Evolutionary conservation across 2,113 vertebrate species (phyloP).

Genomic region (Otolemur garnettii): DNA sequence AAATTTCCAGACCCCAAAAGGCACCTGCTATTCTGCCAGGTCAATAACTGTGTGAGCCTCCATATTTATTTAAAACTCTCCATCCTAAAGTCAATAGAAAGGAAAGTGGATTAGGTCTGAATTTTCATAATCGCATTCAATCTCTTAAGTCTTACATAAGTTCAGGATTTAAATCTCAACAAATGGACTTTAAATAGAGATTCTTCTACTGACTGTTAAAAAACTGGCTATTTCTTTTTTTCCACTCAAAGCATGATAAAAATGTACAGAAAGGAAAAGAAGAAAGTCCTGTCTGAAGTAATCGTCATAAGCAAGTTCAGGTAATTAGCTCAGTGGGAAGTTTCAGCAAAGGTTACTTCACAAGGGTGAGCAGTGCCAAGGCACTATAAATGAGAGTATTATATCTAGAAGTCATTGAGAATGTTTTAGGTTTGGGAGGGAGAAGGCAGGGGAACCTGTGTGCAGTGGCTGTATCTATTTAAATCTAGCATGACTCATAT

Average conservation of each 20-base stretch:
- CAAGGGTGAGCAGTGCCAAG: not conserved
- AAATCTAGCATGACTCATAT: not conserved
- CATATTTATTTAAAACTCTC: constrained; percentile 19
- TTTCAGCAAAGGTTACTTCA: constrained; percentile 50
- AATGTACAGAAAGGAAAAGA: constrained; percentile 1
- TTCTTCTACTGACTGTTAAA: not conserved
- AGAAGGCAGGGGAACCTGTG: not conserved
- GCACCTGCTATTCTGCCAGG: not conserved
- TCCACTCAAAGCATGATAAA: not conserved
- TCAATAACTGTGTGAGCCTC: not conserved
- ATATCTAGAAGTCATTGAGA: not conserved
- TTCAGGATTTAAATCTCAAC: constrained; percentile 9
- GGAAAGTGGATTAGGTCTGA: not conserved
- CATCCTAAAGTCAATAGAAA: not conserved
- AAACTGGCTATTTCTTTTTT: not conserved
- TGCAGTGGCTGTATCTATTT: not conserved
- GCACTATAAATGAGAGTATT: constrained; percentile 2
- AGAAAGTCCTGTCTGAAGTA: not conserved
- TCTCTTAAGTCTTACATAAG: not conserved
- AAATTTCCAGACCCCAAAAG: not conserved
- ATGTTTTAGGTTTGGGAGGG: not conserved
- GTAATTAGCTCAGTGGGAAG: constrained; percentile 43
- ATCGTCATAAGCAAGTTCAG: constrained; percentile 38
- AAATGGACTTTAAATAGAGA: constrained; percentile 39
- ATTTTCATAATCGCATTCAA: constrained; percentile 46